Evolutionary conservation across 2,888 invertebrate species (phyloP), one percentile per base, ranked within the genome.

Genomic region (Drosophila planitibia): DNA sequence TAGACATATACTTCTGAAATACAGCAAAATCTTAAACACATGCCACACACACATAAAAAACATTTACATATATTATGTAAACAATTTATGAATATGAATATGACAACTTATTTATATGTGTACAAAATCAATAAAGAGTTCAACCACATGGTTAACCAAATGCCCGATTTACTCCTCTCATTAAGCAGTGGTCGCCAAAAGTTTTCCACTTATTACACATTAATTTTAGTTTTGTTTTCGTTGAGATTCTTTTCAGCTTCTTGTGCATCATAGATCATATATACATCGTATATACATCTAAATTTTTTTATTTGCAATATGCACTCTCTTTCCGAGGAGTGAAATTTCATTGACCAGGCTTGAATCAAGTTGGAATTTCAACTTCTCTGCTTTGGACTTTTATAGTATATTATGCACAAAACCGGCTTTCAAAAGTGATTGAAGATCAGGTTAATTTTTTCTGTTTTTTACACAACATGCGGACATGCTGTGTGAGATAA

Each of bases 51-150:
- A 57, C 37, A 22, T 22, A 5, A n/a, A 14, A 19, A 37, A 14
- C n/a, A 30, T 16, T 30, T 32, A 57, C 57, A 41, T 41, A 58
- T 22, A 32, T 14, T 37, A 30, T 30, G 52, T 64, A 47, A 76
- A 69, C 39, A 58, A 61, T 55, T 58, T 58, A 79, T 58, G 47
- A 33, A 60, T 47, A 41, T 59, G 47, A 41, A 65, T 74, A 74
- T 33, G 52, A 68, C 55, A 71, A 79, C 52, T 65, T 68, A 67
- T 70, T 63, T 70, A 68, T 62, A 54, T 71, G 81, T 76, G 81
- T 81, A 81, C 63, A 70, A 67, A 70, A 67, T 53, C 49, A 81
- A 71, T 79, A 72, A 79, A 79, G 32, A 47, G 54, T 62, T 71
- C 49, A 71, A 63, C 53, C 59, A 58, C 52, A 75, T 58, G 60